These are phyloP conservation scores for Sinelater perroti DNA, from an alignment of 2,888 invertebrate species.

Conservation along the genomic window DNA sequence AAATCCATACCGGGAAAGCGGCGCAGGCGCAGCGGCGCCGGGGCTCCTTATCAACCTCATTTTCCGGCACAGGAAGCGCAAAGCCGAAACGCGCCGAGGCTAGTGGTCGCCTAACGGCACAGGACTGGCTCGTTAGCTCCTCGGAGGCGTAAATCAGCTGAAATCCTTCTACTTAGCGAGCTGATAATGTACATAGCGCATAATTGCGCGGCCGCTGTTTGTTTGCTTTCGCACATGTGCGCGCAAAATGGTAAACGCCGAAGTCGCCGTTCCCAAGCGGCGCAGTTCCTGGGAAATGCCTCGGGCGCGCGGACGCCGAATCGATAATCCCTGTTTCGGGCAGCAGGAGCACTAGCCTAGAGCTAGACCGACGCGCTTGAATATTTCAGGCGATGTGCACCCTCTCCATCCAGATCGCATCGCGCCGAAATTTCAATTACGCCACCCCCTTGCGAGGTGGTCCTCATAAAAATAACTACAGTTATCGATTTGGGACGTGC, in stretches of 20 bases:
- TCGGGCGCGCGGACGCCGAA: not conserved
- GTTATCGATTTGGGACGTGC: no score
- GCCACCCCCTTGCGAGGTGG: no score
- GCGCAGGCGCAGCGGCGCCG: conserved; percentile 36
- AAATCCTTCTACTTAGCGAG: not conserved
- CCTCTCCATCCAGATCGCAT: no score
- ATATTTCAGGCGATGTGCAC: no score
- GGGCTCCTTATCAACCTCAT: conserved; percentile 32
- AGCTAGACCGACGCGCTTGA: no score
- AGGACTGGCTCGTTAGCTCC: conserved; percentile 1
- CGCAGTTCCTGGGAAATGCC: conserved; percentile 3
- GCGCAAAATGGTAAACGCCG: not conserved
- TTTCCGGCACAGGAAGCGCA: conserved; percentile 26
- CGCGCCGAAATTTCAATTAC: no score
- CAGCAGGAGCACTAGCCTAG: no score
- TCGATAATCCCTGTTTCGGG: not conserved
- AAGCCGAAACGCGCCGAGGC: conserved; percentile 11
- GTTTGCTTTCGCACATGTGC: not conserved
- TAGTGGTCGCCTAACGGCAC: not conserved
- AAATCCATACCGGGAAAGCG: conserved; percentile 46
- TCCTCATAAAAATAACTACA: no score
- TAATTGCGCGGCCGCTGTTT: not conserved
- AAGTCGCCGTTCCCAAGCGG: not conserved
- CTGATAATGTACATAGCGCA: not conserved
- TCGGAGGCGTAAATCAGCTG: not conserved